Evolutionary conservation across 2,113 vertebrate species (phyloP), one percentile per base, ranked within the genome.

Genomic region (Hystrix brachyura): DNA sequence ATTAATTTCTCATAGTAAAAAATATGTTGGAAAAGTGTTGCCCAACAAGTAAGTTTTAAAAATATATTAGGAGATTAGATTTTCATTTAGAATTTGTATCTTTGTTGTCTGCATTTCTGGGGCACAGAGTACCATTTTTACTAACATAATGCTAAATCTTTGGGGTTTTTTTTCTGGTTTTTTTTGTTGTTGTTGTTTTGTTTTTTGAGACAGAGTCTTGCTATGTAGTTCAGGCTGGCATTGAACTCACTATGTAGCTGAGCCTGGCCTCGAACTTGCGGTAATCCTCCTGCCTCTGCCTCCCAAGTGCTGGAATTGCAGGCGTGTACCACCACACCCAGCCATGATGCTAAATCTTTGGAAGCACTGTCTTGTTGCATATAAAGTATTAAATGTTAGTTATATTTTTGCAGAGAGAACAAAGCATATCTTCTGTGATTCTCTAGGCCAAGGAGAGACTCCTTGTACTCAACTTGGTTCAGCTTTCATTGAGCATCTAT

Each of bases 41-140:
- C n/a, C 38, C 21, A 53, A 38, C 59, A 53, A n/a, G 25, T 88
- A 53, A 80, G 57, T 81, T 91, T 93, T 78, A 72, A 92, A 93
- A 91, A 65, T 57, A 43, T 29, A 4, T 64, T 69, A 59, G 43
- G 15, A 62, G 27, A 48, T 91, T 85, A 79, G 80, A 84, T 88
- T 94, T 88, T 94, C 89, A 83, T 91, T 94, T 93, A 83, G n/a
- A 60, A 78, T 86, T 90, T 94, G 3, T 93, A 13, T 21, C 32
- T 92, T 83, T 95, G 27, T 25, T 93, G 29, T 90, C 69, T 85
- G 27, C 38, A 62, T 43, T 60, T 94, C 64, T 91, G 72, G 43
- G 74, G 3, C 43, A 59, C 13, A 43, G 1, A 69, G 21, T 85
- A 53, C 34, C 23, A 82, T 72, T 95, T 92, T 91, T 80, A 89